Base-by-base conservation (phyloP, 2,888 invertebrate genomes). In the Paralinhomoeus sp. region DNA sequence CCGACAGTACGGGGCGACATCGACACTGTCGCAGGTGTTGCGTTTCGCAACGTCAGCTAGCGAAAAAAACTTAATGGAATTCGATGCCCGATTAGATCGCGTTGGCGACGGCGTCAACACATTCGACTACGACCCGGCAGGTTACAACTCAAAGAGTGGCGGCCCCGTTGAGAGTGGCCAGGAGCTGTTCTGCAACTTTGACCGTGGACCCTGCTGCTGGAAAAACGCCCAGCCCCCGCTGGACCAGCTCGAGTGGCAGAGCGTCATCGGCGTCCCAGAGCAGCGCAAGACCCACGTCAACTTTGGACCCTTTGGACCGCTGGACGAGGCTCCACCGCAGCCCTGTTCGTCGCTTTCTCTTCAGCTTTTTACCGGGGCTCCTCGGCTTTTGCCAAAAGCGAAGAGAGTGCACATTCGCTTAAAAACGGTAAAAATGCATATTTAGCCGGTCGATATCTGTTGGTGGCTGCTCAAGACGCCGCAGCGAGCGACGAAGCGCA, bases 401-500 rank as follows among this genome's bases (percentile, higher is more conserved):
- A n/a, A n/a, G n/a, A n/a, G n/a, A n/a, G n/a, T n/a, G n/a, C n/a
- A n/a, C n/a, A n/a, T n/a, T n/a, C n/a, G n/a, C n/a, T n/a, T n/a
- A n/a, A n/a, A n/a, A n/a, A n/a, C n/a, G n/a, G n/a, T n/a, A n/a
- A n/a, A 13, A 36, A 12, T 12, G 9, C 22, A 13, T 37, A 21
- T 17, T 20, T 50, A 49, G 53, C 52, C 41, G 59, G 59, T 40
- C 53, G 50, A 34, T 60, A 60, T 42, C 45, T 59, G 43, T 49
- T 60, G 27, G 58, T 56, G 15, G 53, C 55, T 37, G 57, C 60
- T 3, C 47, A 50, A 36, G 51, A 52, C 1, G 58, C 57, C 17
- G 55, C 55, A 23, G 57, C 60, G 18, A 57, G 58, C 1, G 60
- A 60, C 42, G 60, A 60, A 43, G 60, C 60, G 36, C 58, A 59